These are phyloP conservation scores for Mimas tiliae DNA, from an alignment of 2,888 invertebrate species.

Conservation along the genomic window DNA sequence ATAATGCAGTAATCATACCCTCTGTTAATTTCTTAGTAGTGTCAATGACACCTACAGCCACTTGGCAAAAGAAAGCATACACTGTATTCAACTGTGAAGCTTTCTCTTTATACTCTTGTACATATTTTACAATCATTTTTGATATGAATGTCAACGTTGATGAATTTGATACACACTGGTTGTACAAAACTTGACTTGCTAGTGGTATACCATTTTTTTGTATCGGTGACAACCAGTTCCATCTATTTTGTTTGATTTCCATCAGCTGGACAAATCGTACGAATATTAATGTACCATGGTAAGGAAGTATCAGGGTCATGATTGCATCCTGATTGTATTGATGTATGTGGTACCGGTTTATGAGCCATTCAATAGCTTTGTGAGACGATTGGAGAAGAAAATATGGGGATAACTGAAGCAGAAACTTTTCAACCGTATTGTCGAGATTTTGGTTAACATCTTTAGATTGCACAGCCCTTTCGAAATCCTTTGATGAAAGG, in stretches of 20 bases:
- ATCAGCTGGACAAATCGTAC: slow-evolving; percentile 91
- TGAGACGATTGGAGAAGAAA: slow-evolving; percentile 92
- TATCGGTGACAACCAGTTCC: slow-evolving; percentile 90
- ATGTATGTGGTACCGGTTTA: slow-evolving; percentile 94
- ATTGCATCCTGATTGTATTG: slow-evolving; percentile 93
- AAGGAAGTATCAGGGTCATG: slow-evolving; percentile 93
- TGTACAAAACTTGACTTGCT: slow-evolving; percentile 88
- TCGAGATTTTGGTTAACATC: slow-evolving; percentile 92
- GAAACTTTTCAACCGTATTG: slow-evolving; percentile 90
- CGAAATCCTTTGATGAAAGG: slow-evolving; percentile 89
- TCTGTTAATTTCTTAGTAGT: slow-evolving; percentile 83
- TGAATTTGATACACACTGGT: slow-evolving; percentile 86
- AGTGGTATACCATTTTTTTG: slow-evolving; percentile 91
- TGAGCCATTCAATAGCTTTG: slow-evolving; percentile 97
- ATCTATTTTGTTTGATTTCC: slow-evolving; percentile 86
- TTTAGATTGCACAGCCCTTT: slow-evolving; percentile 90
- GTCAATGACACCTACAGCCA: slow-evolving; percentile 89
- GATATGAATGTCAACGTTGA: slow-evolving; percentile 65
- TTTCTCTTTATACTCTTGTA: slow-evolving; percentile 85
- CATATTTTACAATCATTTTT: slow-evolving; percentile 64
- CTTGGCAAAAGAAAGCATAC: slow-evolving; percentile 92
- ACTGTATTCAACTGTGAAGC: slow-evolving; percentile 87
- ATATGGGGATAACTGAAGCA: slow-evolving; percentile 94
- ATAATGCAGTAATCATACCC: slow-evolving; percentile 87
- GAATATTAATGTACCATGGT: slow-evolving; percentile 96